Conservation (phyloP, 1,140 invertebrate genomes). For the Pteromalus puparum region DNA sequence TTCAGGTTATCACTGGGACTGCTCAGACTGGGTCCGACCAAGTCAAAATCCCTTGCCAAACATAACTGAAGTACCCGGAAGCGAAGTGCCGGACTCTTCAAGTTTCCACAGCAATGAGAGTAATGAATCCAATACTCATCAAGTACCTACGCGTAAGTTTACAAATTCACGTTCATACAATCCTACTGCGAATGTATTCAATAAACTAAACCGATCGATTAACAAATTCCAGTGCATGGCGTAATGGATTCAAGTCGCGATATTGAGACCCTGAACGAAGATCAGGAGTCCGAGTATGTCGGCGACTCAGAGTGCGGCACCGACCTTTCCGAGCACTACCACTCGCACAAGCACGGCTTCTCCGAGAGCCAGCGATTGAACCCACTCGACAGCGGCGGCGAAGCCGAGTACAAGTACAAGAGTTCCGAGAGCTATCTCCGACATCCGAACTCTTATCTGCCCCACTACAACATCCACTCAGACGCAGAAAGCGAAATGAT, state of each 20-base stretch:
- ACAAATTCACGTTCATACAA: neutral
- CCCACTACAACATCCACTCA: slow-evolving; percentile 83
- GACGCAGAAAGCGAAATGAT: slow-evolving; percentile 79
- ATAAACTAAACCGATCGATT: neutral
- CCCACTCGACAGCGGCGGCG: slow-evolving; percentile 80
- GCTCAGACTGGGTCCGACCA: slow-evolving; percentile 93
- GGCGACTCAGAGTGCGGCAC: slow-evolving; percentile 81
- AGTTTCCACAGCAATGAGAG: slow-evolving; percentile 92
- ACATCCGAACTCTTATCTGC: slow-evolving; percentile 91
- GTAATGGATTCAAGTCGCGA: slow-evolving; percentile 79
- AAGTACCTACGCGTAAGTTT: slow-evolving; percentile 75
- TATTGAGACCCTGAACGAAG: slow-evolving; percentile 82
- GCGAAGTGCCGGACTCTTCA: slow-evolving; percentile 92
- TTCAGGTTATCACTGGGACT: slow-evolving; percentile 96
- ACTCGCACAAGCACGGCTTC: slow-evolving; percentile 76
- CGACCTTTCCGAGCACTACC: slow-evolving; percentile 79
- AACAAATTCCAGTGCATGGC: slow-evolving; percentile 66
- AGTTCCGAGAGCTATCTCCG: slow-evolving; percentile 84
- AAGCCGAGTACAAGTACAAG: slow-evolving; percentile 76
- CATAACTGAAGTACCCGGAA: slow-evolving; percentile 93
- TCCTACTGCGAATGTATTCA: neutral
- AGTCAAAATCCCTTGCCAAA: slow-evolving; percentile 90
- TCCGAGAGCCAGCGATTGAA: slow-evolving; percentile 78
- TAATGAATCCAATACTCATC: slow-evolving; percentile 83
- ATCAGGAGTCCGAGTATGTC: slow-evolving; percentile 83